Evolutionary conservation across 1,140 invertebrate species (phyloP), one percentile per base, ranked within the genome.

Genomic region (Hylaeus volcanicus): DNA sequence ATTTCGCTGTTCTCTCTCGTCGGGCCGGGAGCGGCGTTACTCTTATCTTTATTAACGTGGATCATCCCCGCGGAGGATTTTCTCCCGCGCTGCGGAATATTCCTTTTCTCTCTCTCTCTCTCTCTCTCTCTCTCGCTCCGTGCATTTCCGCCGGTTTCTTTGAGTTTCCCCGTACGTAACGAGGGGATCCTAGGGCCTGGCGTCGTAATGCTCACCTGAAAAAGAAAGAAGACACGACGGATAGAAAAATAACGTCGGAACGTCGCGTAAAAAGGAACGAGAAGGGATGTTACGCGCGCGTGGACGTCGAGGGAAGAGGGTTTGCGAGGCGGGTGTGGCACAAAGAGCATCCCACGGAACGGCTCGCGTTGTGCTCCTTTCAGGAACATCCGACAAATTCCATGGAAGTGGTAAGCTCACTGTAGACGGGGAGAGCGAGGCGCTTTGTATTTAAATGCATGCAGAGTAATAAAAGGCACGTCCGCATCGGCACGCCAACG

Each of bases 381-480:
- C 71, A 69, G 64, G 65, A 72, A 82, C 84, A 58, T 85, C 79
- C 83, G 84, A 85, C 83, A 79, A 86, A 82, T 85, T 86, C 79
- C 74, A 75, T 70, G 66, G 60, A 74, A 85, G 84, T 71, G 72
- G 72, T 26, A 41, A 78, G 74, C 74, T 64, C 74, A 43, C 61
- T 15, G 73, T 64, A 78, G 83, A 74, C 83, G 66, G 51, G 55
- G 37, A 48, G 39, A 41, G 26, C 26, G 0, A 26, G 55, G 5
- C 73, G 79, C 86, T 86, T 86, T 86, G 82, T 87, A 86, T 87
- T 87, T 84, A 87, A 87, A 87, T 84, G 82, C 79, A 84, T 61
- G 74, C 82, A 61, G 65, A 68, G 74, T 84, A 84, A 87, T 86
- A 86, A 87, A 87, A 86, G 86, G 71, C 84, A 69, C 85, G 81